A percentile compares a stretch with the other conserved stretches of the same genome.
Evolutionary conservation across 2,113 vertebrate species (phyloP).

Genomic region (Tichodroma muraria): DNA sequence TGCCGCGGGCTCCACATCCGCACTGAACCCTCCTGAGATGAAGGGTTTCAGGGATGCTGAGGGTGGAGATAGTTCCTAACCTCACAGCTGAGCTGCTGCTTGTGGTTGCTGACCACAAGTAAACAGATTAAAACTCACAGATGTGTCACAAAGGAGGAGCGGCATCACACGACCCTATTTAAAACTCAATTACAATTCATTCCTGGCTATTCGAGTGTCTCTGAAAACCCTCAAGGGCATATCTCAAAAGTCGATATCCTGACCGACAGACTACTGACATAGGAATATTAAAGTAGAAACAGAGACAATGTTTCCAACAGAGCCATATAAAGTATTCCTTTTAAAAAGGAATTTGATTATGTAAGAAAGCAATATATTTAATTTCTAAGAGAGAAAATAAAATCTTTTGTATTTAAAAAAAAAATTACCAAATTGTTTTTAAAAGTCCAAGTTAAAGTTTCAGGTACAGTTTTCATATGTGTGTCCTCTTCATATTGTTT

Average conservation of each 20-base stretch:
- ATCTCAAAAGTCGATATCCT: neutral
- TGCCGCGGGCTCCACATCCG: accelerated
- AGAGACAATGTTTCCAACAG: neutral
- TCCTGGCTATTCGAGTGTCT: neutral
- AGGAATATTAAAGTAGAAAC: neutral
- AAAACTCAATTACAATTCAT: neutral
- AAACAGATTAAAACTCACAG: accelerated
- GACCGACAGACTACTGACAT: neutral
- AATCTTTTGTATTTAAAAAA: neutral
- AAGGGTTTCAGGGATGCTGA: accelerated
- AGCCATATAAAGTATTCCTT: neutral
- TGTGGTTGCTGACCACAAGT: neutral
- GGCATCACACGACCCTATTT: neutral
- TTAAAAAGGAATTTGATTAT: neutral
- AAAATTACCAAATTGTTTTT: neutral
- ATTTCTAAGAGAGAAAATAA: neutral
- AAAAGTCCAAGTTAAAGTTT: neutral
- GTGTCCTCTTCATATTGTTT: neutral
- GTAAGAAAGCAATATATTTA: neutral
- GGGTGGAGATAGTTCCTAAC: accelerated
- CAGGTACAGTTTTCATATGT: neutral
- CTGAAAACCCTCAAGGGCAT: neutral
- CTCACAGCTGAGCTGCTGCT: accelerated
- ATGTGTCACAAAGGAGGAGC: neutral
- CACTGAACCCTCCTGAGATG: accelerated